Conservation (phyloP, 2,888 invertebrate genomes). For the Bimastos eiseni region DNA sequence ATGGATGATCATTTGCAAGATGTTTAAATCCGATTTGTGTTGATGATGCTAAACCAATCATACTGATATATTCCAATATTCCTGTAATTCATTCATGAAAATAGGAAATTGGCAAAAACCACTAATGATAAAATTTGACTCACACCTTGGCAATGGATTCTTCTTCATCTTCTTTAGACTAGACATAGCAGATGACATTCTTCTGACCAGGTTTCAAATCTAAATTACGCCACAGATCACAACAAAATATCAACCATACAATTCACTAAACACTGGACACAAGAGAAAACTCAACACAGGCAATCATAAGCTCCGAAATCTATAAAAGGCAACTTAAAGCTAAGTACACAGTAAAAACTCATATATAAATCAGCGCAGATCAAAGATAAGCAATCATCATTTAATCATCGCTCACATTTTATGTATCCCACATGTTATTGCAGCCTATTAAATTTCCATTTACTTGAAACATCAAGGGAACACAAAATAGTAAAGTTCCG, state of each 20-base stretch:
- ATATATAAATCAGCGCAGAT: too few species aligned
- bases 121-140: background rate
- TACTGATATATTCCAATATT: background rate
- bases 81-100: background rate
- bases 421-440: background rate
- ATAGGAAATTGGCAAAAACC: background rate
- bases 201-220: background rate
- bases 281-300: background rate
- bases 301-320: background rate
- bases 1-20: background rate
- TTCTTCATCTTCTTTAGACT: slow-evolving; percentile 18
- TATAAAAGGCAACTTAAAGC: too few species aligned
- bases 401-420: background rate
- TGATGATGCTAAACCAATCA: background rate
- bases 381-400: background rate
- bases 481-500: background rate
- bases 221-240: background rate
- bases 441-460: background rate
- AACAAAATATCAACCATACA: background rate
- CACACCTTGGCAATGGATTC: background rate
- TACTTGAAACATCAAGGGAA: background rate
- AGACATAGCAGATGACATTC: background rate
- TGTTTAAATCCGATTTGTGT: too few species aligned
- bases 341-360: too few species aligned
- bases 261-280: background rate